Conservation (phyloP, 2,888 invertebrate genomes). For the Oscheius myriophilus region DNA sequence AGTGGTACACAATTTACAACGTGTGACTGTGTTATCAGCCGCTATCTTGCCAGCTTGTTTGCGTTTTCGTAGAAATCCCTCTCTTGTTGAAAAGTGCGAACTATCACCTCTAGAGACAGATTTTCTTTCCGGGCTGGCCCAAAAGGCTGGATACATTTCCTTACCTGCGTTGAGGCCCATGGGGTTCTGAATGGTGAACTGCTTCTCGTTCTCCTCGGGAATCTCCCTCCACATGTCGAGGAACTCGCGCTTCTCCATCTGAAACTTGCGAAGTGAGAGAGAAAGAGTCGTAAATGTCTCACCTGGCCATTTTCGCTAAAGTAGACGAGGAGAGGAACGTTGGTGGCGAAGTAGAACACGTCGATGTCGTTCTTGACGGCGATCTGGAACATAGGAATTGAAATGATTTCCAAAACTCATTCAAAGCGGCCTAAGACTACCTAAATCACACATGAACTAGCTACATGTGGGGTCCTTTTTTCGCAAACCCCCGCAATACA, state of each 20-base stretch:
- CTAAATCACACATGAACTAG: no score
- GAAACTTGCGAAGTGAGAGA: not conserved
- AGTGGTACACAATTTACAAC: no score
- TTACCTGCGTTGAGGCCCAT: slow-evolving; percentile 68
- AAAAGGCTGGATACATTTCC: no score
- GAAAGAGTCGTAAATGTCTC: not conserved
- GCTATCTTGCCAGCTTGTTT: no score
- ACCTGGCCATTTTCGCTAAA: slow-evolving; percentile 92
- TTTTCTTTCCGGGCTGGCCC: no score
- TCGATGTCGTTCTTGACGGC: slow-evolving; percentile 98
- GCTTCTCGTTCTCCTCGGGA: slow-evolving; percentile 95
- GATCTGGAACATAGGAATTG: slow-evolving; percentile 76
- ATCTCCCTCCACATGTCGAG: slow-evolving; percentile 99
- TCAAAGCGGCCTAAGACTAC: no score
- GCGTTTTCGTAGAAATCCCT: no score
- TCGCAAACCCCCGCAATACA: no score
- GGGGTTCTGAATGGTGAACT: slow-evolving; percentile 85
- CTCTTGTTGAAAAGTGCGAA: no score
- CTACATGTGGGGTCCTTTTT: no score
- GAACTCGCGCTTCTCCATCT: slow-evolving; percentile 93
- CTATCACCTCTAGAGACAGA: no score
- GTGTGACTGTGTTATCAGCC: no score
- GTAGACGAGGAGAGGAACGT: slow-evolving; percentile 89
- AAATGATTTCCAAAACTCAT: not conserved
- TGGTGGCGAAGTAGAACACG: slow-evolving; percentile 95